Evolutionary conservation across 2,797 vertebrate species (phyloP).

Genomic region (Salmo trutta): DNA sequence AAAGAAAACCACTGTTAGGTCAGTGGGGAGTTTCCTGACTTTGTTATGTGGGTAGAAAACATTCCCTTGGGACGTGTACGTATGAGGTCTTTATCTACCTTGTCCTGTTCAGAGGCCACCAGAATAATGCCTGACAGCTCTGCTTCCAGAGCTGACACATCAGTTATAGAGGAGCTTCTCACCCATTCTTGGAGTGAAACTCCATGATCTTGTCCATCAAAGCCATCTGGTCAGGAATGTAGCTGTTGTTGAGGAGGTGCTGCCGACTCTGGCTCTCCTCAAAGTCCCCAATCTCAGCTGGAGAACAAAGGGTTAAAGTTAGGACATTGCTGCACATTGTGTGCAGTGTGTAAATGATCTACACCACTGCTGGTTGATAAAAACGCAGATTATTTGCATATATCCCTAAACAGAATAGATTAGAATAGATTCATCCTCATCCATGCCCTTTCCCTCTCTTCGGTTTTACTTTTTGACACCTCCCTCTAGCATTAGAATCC

Average conservation of each 20-base stretch:
- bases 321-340: not conserved
- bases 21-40: conserved; percentile 26
- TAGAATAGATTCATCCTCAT: not conserved
- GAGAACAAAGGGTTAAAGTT: not conserved
- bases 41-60: too few species aligned
- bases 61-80: conserved; percentile 36
- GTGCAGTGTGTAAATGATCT: not conserved
- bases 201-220: conserved; percentile 96
- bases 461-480: conserved; percentile 29
- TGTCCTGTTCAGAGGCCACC: conserved; percentile 45
- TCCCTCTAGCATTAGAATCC: not conserved
- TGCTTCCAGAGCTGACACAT: too few species aligned
- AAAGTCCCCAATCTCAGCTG: conserved; percentile 98
- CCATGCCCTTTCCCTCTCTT: conserved; percentile 1
- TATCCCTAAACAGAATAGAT: not conserved
- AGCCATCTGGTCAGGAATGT: conserved; percentile 94
- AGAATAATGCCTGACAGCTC: not conserved
- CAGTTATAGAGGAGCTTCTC: conserved; percentile 59
- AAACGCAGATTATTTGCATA: not conserved
- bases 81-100: conserved; percentile 42
- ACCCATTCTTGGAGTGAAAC: conserved; percentile 92
- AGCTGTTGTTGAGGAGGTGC: conserved; percentile 95
- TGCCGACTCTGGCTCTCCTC: conserved; percentile 92
- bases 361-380: not conserved
- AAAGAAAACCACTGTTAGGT: conserved; percentile 43